phyloP scores from a whole-genome alignment of 1,140 invertebrate species.

The Stratiolaelaps scimitus region DNA sequence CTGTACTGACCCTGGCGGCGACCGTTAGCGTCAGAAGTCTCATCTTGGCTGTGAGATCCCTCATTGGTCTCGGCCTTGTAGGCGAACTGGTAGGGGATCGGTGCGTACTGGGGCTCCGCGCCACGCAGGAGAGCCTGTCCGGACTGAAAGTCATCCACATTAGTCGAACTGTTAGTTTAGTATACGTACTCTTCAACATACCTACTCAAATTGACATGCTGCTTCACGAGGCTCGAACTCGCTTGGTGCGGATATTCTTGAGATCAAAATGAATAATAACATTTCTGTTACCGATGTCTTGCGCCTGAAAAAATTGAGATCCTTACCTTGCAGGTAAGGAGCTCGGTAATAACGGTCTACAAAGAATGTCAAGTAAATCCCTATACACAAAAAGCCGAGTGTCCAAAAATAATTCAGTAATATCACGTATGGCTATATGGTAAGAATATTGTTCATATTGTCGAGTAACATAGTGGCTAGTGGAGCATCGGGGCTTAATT shows the following conservation, averaged over 20 bases:
- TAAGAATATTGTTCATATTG: background rate
- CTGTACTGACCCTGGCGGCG: constrained; percentile 35
- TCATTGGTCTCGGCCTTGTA: constrained; percentile 16
- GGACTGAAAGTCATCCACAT: background rate
- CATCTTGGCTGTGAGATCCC: constrained; percentile 25
- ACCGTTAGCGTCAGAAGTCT: constrained; percentile 32
- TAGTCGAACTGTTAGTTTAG: background rate
- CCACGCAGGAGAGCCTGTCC: background rate
- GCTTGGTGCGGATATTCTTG: background rate
- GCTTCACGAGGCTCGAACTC: background rate
- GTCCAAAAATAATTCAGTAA: background rate
- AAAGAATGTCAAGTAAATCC: background rate
- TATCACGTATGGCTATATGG: background rate
- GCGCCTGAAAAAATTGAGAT: background rate
- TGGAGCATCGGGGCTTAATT: no score
- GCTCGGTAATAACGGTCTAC: no score
- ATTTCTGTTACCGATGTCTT: background rate
- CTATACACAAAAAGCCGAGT: no score
- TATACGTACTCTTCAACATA: no score
- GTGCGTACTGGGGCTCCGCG: constrained; percentile 1
- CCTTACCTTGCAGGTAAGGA: background rate
- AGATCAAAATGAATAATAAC: constrained; percentile 1
- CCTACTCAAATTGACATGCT: no score
- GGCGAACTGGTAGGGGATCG: constrained; percentile 22
- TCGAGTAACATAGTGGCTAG: no score